Percentiles rank a stretch among this genome's conserved stretches.
Evolutionary conservation across 2,797 vertebrate species (phyloP).

Genomic region (Poeciliopsis gracilis): DNA sequence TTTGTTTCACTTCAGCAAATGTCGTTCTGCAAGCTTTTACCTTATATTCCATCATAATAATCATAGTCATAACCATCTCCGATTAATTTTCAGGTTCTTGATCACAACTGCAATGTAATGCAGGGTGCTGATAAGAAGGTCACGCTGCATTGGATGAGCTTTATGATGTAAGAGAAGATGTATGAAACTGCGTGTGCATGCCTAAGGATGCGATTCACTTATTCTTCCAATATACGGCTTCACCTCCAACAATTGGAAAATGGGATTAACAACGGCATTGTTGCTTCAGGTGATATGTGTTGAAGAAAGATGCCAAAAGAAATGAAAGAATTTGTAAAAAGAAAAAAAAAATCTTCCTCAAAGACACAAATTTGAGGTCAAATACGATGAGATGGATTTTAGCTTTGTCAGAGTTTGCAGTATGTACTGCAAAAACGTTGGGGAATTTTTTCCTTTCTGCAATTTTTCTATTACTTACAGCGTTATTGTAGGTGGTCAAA

Average conservation of each 20-base stretch:
- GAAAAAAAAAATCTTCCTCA: background rate
- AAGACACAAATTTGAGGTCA: background rate
- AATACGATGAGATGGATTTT: rapidly evolving
- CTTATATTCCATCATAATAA: background rate
- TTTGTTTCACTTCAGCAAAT: background rate
- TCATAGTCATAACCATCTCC: background rate
- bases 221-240: background rate
- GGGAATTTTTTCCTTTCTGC: too few relatives aligned
- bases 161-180: slow-evolving; percentile 7
- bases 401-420: background rate
- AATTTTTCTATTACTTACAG: too few relatives aligned
- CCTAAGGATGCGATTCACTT: background rate
- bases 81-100: slow-evolving; percentile 1
- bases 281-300: background rate
- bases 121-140: background rate
- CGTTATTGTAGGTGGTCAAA: too few relatives aligned
- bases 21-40: background rate
- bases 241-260: background rate
- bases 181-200: background rate
- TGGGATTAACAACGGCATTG: background rate
- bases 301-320: background rate
- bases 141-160: slow-evolving; percentile 1
- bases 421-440: background rate
- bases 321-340: slow-evolving; percentile 4
- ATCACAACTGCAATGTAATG: background rate